phyloP scores from a whole-genome alignment of 2,888 invertebrate genomes.

The Trilocha varians region DNA sequence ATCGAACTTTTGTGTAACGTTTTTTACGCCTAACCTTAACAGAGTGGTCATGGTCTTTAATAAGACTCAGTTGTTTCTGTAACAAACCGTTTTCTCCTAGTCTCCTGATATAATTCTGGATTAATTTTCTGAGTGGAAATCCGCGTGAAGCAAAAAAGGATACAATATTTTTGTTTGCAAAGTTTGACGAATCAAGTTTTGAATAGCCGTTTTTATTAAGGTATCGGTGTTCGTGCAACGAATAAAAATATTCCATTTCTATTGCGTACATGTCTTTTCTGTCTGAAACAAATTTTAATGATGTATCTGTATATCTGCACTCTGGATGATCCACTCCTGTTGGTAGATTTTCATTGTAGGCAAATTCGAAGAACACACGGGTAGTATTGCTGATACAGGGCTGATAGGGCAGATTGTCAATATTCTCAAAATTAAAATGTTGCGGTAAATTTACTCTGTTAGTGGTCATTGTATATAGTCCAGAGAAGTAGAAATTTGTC shows the following conservation, averaged over 20 bases:
- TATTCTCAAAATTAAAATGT: slow-evolving; percentile 18
- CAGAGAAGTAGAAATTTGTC: slow-evolving; percentile 41
- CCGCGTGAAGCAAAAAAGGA: slow-evolving; percentile 34
- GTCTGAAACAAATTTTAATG: slow-evolving; percentile 28
- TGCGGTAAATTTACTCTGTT: slow-evolving; percentile 22
- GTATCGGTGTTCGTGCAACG: slow-evolving; percentile 27
- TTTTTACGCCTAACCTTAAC: slow-evolving; percentile 6
- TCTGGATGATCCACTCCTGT: slow-evolving; percentile 16
- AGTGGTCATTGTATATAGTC: slow-evolving; percentile 38
- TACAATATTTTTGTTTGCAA: slow-evolving; percentile 22
- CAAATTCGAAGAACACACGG: slow-evolving; percentile 26
- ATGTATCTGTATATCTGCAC: slow-evolving; percentile 22
- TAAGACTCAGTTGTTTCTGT: slow-evolving; percentile 20
- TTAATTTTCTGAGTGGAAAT: slow-evolving; percentile 26
- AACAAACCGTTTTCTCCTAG: slow-evolving; percentile 39
- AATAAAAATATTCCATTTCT: slow-evolving; percentile 28
- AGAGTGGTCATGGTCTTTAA: slow-evolving; percentile 15
- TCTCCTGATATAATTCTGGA: slow-evolving; percentile 26
- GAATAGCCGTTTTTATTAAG: slow-evolving; percentile 24
- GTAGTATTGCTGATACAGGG: slow-evolving; percentile 34
- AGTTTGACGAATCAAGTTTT: slow-evolving; percentile 26
- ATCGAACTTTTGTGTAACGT: slow-evolving; percentile 17
- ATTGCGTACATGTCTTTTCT: slow-evolving; percentile 27
- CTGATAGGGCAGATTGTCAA: slow-evolving; percentile 23
- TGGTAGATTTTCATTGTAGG: slow-evolving; percentile 32